A percentile compares a stretch with the other conserved stretches of the same genome.
These are phyloP conservation scores for Darevskia mixta DNA, from an alignment of 2,797 vertebrate genomes.

Conservation along the genomic window DNA sequence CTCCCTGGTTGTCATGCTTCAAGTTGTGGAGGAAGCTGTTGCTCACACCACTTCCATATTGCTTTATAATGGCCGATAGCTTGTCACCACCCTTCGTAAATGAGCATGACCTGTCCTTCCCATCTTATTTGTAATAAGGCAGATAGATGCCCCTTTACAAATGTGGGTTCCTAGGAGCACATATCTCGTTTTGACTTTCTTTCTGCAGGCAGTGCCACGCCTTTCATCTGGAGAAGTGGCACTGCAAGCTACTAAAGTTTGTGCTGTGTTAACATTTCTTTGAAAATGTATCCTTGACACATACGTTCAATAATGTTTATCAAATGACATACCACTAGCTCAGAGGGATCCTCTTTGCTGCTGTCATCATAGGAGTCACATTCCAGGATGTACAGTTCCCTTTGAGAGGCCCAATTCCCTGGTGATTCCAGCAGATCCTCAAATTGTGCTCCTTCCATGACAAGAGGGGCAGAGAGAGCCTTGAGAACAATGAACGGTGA, in stretches of 20 bases:
- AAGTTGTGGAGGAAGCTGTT: too few relatives aligned
- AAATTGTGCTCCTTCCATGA: conserved; percentile 34
- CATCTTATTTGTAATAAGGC: neutral
- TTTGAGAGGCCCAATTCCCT: neutral
- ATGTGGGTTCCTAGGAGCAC: neutral
- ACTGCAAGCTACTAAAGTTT: neutral
- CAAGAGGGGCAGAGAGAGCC: conserved; percentile 41
- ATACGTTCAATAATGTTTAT: neutral
- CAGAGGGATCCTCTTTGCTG: neutral
- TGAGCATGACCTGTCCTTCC: neutral
- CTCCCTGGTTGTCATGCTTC: neutral
- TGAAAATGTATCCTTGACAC: neutral
- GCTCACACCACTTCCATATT: neutral
- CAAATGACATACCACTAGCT: neutral
- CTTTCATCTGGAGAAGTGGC: neutral
- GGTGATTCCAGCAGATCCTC: conserved; percentile 25
- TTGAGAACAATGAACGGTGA: conserved; percentile 60
- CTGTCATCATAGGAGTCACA: neutral
- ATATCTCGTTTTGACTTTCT: neutral
- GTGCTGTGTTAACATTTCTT: neutral
- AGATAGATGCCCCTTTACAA: neutral
- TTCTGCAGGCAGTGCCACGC: neutral
- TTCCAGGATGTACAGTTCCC: neutral
- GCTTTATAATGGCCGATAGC: neutral
- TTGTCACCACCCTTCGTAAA: neutral